These are phyloP conservation scores for Phocoena phocoena DNA, from an alignment of 2,113 vertebrate species.

Conservation along the genomic window DNA sequence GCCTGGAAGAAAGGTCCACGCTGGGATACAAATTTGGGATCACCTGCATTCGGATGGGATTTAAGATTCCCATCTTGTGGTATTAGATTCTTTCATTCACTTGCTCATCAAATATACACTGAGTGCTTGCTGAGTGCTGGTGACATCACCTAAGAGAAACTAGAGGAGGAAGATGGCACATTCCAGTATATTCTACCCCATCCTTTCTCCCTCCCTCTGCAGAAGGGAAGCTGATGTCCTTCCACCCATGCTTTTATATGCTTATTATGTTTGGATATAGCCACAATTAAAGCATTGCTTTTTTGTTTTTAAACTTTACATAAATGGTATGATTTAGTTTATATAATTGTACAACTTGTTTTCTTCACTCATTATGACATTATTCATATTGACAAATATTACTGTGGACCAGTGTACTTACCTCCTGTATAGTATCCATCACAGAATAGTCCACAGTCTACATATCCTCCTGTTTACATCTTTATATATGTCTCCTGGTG, in stretches of 20 bases:
- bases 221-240: background rate
- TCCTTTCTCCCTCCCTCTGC: background rate
- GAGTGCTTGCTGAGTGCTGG: background rate
- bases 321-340: background rate
- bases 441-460: background rate
- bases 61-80: background rate
- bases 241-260: background rate
- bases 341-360: background rate
- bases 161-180: background rate
- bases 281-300: background rate
- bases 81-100: background rate
- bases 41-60: background rate
- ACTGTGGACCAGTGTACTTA: background rate
- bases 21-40: background rate
- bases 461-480: background rate
- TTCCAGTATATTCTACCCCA: accelerated
- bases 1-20: background rate
- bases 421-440: background rate
- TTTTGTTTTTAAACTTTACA: background rate
- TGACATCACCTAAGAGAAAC: background rate
- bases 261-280: background rate
- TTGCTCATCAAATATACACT: background rate
- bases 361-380: background rate
- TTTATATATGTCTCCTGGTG: background rate
- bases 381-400: background rate